A percentile compares a stretch with the other conserved stretches of the same genome.
Conservation (phyloP, 1,140 invertebrate genomes). For the Calliopsis andreniformis region DNA sequence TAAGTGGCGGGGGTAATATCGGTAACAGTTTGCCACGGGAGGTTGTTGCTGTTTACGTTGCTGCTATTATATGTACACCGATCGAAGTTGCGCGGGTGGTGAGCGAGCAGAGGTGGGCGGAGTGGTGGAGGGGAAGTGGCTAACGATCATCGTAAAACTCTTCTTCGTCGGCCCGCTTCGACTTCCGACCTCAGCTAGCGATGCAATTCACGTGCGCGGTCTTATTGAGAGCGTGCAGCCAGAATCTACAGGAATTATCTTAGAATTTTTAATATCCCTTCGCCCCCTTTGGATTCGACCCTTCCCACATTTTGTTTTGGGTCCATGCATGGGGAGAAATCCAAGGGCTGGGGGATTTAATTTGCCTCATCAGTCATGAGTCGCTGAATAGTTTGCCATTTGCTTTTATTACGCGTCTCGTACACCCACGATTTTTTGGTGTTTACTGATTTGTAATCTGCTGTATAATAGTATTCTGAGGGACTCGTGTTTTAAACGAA, state of each 20-base stretch:
- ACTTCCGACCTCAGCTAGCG: conserved; percentile 2
- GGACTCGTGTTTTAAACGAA: no score
- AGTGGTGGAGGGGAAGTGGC: neutral
- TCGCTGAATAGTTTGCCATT: conserved; percentile 12
- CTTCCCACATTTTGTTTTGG: no score
- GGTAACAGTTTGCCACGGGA: conserved; percentile 55
- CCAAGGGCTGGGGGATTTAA: neutral
- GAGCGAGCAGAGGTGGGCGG: conserved; percentile 17
- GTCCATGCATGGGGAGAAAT: neutral
- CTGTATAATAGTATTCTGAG: no score
- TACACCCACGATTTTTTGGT: no score
- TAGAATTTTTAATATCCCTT: conserved; percentile 20
- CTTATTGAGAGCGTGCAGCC: no score
- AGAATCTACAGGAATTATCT: conserved; percentile 30
- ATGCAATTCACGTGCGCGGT: neutral
- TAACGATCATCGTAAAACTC: conserved; percentile 54
- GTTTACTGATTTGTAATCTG: no score
- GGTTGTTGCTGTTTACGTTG: conserved; percentile 47
- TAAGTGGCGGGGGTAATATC: conserved; percentile 61
- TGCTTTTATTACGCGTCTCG: neutral
- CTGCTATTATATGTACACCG: conserved; percentile 8
- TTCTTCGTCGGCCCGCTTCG: neutral
- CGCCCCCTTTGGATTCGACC: neutral
- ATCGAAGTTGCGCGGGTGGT: no score
- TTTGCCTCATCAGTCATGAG: conserved; percentile 10